Percentiles rank a stretch among this genome's conserved stretches.
phyloP scores from a whole-genome alignment of 1,140 invertebrate species.

The Ridgeia piscesae region DNA sequence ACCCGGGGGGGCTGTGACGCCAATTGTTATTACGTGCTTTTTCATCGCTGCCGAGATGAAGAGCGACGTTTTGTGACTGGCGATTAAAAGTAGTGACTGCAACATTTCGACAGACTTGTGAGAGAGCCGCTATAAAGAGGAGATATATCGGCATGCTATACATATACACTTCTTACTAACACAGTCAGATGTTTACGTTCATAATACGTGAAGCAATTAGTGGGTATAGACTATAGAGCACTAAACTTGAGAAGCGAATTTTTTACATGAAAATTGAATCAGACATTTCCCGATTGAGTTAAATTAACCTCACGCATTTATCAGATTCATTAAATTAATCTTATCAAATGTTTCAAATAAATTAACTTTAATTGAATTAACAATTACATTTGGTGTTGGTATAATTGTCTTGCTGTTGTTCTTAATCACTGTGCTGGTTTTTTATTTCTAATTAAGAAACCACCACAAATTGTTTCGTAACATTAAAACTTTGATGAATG shows the following conservation, averaged over 20 bases:
- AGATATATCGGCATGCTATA: not conserved
- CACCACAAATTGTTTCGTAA: not conserved
- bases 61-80: not conserved
- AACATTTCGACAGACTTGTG: not conserved
- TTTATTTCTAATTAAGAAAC: not conserved
- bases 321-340: no score
- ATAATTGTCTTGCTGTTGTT: not conserved
- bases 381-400: no score
- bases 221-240: no score
- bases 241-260: no score
- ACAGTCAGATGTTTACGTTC: no score
- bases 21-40: not conserved
- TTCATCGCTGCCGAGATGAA: not conserved
- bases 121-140: not conserved
- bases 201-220: no score
- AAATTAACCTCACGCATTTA: no score
- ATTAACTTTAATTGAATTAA: no score
- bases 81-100: not conserved
- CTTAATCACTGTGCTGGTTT: not conserved
- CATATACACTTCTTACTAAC: no score
- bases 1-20: not conserved
- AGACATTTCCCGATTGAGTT: no score
- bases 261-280: no score
- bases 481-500: not conserved
- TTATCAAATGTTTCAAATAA: no score